These are phyloP conservation scores for Suillia variegata DNA, from an alignment of 2,888 invertebrate species.

Conservation along the genomic window DNA sequence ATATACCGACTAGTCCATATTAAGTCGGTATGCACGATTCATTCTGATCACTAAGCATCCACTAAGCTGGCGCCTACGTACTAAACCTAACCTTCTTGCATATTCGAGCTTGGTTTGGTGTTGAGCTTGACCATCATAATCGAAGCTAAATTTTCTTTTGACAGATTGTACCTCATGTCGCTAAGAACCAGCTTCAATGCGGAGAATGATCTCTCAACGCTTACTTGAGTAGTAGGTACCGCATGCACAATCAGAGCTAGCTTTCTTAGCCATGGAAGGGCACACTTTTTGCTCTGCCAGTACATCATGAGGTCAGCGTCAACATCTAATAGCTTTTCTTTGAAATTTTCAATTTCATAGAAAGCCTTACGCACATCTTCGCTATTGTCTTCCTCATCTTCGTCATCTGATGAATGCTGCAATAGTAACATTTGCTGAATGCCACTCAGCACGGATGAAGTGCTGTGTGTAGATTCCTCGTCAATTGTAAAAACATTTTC, in stretches of 20 bases:
- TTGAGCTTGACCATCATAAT: no score
- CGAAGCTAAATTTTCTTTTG: no score
- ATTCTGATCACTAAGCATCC: no score
- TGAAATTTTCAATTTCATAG: not conserved
- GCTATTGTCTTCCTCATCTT: not conserved
- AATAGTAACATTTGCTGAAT: not conserved
- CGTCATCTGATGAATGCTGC: not conserved
- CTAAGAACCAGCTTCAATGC: no score
- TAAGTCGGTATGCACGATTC: no score
- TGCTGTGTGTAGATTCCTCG: not conserved
- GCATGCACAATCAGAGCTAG: slow-evolving; percentile 1
- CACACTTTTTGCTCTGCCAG: not conserved
- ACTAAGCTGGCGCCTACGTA: no score
- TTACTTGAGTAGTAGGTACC: no score
- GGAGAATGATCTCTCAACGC: no score
- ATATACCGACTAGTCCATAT: no score
- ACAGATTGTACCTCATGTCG: no score
- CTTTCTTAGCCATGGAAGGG: not conserved
- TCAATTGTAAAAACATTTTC: not conserved
- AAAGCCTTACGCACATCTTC: not conserved
- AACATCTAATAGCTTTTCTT: not conserved
- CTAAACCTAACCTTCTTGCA: no score
- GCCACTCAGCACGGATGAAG: not conserved
- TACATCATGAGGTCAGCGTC: not conserved
- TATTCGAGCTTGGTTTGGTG: no score